Conservation (phyloP, 2,797 vertebrate species). For the Cyclura pinguis region DNA sequence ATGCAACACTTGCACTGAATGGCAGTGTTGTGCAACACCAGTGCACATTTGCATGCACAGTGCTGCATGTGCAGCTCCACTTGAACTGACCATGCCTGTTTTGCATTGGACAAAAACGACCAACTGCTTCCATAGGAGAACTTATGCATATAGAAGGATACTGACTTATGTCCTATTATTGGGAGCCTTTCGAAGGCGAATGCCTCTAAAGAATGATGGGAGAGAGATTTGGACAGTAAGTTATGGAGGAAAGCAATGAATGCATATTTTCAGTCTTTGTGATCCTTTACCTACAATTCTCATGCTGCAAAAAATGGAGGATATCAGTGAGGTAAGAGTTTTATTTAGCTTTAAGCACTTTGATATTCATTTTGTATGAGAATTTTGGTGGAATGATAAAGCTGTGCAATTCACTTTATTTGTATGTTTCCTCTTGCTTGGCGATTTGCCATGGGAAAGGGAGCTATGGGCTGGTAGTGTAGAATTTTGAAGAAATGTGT, state of each 20-base stretch:
- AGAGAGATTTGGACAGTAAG: background rate
- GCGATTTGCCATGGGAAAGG: accelerated
- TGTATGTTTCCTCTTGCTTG: accelerated
- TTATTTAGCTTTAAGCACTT: background rate
- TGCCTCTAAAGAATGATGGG: background rate
- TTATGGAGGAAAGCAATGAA: background rate
- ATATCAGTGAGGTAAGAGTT: no score
- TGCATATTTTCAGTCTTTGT: background rate
- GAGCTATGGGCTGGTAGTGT: accelerated
- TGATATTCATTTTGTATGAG: background rate
- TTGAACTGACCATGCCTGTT: no score
- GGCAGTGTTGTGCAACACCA: no score
- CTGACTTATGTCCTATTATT: no score
- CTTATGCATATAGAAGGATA: no score
- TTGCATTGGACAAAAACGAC: no score
- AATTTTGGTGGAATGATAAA: background rate
- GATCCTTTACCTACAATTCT: background rate
- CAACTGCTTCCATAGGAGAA: no score
- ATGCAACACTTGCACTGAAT: no score
- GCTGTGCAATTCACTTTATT: background rate
- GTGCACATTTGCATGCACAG: no score
- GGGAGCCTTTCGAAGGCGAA: no score
- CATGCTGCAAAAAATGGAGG: no score
- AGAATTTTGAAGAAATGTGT: background rate
- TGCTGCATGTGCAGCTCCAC: no score